phyloP scores from a whole-genome alignment of 2,888 invertebrate species.

The Smittia sp. region DNA sequence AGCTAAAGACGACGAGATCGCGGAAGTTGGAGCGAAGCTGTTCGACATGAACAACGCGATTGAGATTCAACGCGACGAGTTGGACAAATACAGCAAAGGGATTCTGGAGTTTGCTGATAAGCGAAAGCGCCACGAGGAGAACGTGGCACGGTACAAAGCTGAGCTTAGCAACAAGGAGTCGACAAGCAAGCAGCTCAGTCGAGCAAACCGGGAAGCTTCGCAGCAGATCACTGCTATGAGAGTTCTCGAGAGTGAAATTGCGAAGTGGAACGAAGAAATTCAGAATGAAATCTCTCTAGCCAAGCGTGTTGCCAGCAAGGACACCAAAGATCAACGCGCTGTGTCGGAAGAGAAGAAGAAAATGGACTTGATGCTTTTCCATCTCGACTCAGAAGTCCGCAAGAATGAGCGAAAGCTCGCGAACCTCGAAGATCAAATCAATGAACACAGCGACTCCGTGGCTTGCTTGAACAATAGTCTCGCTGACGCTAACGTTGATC shows the following conservation, averaged over 20 bases:
- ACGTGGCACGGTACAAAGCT: constrained; percentile 49
- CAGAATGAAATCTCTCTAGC: constrained; percentile 50
- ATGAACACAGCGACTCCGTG: constrained; percentile 64
- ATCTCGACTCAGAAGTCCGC: constrained; percentile 68
- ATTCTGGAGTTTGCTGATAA: constrained; percentile 50
- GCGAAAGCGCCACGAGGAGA: constrained; percentile 50
- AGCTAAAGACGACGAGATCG: constrained; percentile 48
- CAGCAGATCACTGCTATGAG: constrained; percentile 50
- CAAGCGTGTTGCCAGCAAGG: constrained; percentile 51
- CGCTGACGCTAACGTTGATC: constrained; percentile 68
- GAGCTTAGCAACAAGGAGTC: constrained; percentile 49
- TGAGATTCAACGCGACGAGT: constrained; percentile 52
- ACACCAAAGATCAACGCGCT: constrained; percentile 51
- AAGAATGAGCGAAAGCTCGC: constrained; percentile 65
- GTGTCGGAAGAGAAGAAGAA: constrained; percentile 51
- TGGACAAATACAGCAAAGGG: constrained; percentile 54
- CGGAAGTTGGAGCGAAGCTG: constrained; percentile 54
- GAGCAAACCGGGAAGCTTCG: constrained; percentile 47
- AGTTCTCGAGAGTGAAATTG: constrained; percentile 49
- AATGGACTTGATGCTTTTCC: constrained; percentile 65
- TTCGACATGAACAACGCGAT: constrained; percentile 57
- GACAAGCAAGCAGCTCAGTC: constrained; percentile 47
- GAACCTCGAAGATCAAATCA: constrained; percentile 63
- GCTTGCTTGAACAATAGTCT: constrained; percentile 60
- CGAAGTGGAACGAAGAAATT: constrained; percentile 51